These are phyloP conservation scores for Lacanobia oleracea DNA, from an alignment of 2,888 invertebrate genomes.

Conservation along the genomic window DNA sequence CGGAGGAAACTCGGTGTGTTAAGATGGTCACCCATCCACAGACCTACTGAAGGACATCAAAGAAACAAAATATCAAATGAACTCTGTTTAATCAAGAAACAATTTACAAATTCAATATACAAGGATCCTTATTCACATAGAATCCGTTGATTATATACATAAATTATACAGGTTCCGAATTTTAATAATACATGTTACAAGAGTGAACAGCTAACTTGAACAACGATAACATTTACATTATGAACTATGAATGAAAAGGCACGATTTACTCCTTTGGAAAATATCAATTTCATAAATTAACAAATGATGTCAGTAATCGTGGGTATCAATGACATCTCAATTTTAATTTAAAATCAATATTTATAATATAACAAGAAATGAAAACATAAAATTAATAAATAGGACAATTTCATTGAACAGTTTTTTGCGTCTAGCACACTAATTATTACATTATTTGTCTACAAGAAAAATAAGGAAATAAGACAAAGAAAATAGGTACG, in stretches of 20 bases:
- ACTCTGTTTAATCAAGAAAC: constrained; percentile 83
- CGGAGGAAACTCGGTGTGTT: no score
- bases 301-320: constrained; percentile 46
- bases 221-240: constrained; percentile 72
- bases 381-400: constrained; percentile 49
- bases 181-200: constrained; percentile 67
- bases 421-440: constrained; percentile 55
- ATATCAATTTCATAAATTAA: constrained; percentile 55
- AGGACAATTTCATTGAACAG: constrained; percentile 35
- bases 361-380: constrained; percentile 28
- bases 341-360: constrained; percentile 42
- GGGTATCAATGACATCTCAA: constrained; percentile 42
- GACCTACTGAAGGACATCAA: constrained; percentile 40
- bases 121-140: constrained; percentile 58
- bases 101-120: constrained; percentile 84
- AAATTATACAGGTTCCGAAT: constrained; percentile 71
- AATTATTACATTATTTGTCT: constrained; percentile 52
- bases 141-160: constrained; percentile 75
- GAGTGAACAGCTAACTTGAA: constrained; percentile 65
- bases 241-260: constrained; percentile 76
- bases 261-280: constrained; percentile 69
- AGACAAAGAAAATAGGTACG: constrained; percentile 21
- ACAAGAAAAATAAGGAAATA: constrained; percentile 25
- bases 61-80: constrained; percentile 64
- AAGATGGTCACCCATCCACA: no score